phyloP scores from a whole-genome alignment of 2,113 vertebrate species.

The Turdus rufiventris region DNA sequence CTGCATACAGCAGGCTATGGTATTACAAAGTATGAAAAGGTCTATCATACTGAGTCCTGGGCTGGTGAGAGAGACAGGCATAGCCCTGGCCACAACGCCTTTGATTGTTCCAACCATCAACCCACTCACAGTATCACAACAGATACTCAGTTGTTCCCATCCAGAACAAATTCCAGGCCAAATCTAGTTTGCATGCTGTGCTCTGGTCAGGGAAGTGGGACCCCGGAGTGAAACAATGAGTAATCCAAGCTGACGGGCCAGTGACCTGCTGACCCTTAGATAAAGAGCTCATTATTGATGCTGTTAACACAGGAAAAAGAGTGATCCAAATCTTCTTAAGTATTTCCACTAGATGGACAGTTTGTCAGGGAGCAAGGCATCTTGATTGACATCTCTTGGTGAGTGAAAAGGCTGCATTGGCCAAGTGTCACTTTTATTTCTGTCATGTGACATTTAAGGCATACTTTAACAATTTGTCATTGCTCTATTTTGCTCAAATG shows the following conservation, averaged over 20 bases:
- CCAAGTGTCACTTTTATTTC: constrained; percentile 14
- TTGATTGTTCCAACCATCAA: neutral
- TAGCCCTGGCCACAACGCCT: neutral
- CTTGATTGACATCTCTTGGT: constrained; percentile 26
- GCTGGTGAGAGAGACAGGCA: neutral
- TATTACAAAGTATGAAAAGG: neutral
- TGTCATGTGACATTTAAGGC: neutral
- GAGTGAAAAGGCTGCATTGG: neutral
- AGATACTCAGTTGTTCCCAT: neutral
- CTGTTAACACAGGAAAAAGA: constrained; percentile 37
- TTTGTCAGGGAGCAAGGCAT: neutral
- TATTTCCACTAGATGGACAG: constrained; percentile 30
- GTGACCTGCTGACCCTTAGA: constrained; percentile 47
- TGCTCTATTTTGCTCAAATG: neutral
- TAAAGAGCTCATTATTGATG: constrained; percentile 39
- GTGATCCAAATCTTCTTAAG: constrained; percentile 54
- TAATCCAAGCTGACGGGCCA: constrained; percentile 36
- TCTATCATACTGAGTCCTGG: neutral
- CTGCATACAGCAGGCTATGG: rapidly evolving
- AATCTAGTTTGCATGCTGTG: neutral
- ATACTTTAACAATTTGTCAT: neutral
- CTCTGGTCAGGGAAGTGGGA: neutral
- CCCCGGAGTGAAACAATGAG: neutral
- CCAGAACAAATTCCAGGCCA: neutral
- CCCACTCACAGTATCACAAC: neutral